Evolutionary conservation across 2,888 invertebrate genomes (phyloP), one percentile per base, ranked within the genome.

Genomic region (Agrotis exclamationis): DNA sequence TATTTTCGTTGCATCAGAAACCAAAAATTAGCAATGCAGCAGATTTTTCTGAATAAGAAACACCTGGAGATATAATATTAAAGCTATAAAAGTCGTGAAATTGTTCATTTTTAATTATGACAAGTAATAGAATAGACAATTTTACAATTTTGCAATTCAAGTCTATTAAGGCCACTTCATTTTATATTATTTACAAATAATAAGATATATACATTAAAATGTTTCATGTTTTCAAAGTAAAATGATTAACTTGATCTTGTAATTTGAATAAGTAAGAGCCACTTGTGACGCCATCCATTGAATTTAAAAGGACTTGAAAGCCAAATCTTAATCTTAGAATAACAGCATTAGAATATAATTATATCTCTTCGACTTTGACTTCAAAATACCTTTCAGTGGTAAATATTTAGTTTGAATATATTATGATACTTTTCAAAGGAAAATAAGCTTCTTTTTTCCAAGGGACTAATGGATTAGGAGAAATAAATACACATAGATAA

Each of bases 211-310:
- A n/a, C n/a, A n/a, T n/a, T n/a, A n/a, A 39, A 44, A 45, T 9
- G 39, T 22, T n/a, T 14, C 7, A 24, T 9, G 33, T 60, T 63
- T 73, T 22, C 11, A 54, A 71, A 28, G 14, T 22, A 20, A n/a
- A 28, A 48, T 28, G 5, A 28, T 22, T 11, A 20, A 22, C 22
- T 16, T n/a, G n/a, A 33, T 33, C n/a, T 20, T 64, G 9, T 65
- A 3, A 65, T 75, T 72, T 65, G 22, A 33, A 45, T 74, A 50
- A 74, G 16, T 74, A 56, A 74, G 22, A 48, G n/a, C 24, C 24
- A 44, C 28, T 74, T 16, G 13, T 74, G 1, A 13, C 28, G 18
- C 28, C 20, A 54, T 74, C 28, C 20, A 54, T 74, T 54, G 44
- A 74, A 64, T 56, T 64, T 64, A 22, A 18, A 54, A 50, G 6